Conservation (phyloP, 2,888 invertebrate genomes). For the Acronicta aceris region DNA sequence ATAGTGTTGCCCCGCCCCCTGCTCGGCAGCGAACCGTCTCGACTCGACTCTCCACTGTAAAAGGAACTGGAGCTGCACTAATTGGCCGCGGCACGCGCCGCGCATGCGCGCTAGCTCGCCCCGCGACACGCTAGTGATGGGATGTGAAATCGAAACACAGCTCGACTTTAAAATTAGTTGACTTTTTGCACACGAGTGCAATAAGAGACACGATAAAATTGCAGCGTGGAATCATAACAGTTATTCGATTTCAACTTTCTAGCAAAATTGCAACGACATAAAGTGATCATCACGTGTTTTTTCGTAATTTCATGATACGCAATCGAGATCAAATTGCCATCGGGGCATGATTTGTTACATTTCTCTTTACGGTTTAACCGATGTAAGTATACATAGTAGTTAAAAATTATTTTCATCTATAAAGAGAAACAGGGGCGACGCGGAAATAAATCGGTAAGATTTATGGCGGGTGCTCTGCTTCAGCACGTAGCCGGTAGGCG, state of each 20-base stretch:
- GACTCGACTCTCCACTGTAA: constrained; percentile 79
- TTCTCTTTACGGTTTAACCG: constrained; percentile 72
- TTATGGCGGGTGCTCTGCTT: constrained; percentile 69
- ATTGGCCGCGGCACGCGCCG: constrained; percentile 87
- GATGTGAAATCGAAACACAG: constrained; percentile 85
- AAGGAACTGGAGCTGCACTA: constrained; percentile 88
- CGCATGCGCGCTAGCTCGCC: constrained; percentile 74
- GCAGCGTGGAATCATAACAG: constrained; percentile 70
- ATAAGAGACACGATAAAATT: constrained; percentile 70
- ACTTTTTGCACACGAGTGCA: constrained; percentile 78
- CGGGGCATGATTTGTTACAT: constrained; percentile 65
- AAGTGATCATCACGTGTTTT: constrained; percentile 58
- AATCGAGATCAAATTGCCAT: constrained; percentile 54
- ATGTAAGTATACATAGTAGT: constrained; percentile 72
- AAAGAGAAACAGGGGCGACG: constrained; percentile 77
- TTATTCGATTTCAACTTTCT: constrained; percentile 75
- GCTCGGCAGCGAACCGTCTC: constrained; percentile 79
- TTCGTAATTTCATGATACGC: constrained; percentile 53
- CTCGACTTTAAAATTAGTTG: constrained; percentile 79
- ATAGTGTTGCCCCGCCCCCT: constrained; percentile 71
- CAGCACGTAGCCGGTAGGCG: constrained; percentile 56
- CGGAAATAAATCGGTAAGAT: constrained; percentile 79
- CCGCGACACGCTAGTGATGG: constrained; percentile 83
- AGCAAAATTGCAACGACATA: constrained; percentile 65
- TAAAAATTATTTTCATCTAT: constrained; percentile 75